Conservation (phyloP, 2,113 vertebrate species). For the Nothobranchius kuhntae region DNA sequence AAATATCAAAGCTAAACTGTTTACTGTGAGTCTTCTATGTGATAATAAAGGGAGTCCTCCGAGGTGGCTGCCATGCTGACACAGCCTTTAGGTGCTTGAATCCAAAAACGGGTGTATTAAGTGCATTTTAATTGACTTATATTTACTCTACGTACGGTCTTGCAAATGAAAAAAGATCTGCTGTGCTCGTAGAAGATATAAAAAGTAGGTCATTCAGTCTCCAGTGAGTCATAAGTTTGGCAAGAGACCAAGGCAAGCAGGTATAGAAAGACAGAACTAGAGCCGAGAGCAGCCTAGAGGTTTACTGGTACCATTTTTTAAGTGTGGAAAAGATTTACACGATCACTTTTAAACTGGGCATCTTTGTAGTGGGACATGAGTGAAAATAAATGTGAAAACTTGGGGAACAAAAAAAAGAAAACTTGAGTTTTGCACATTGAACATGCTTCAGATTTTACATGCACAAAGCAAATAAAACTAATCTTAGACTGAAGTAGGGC, state of each 20-base stretch:
- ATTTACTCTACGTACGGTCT: constrained; percentile 72
- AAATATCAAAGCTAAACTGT: constrained; percentile 59
- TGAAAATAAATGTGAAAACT: not conserved
- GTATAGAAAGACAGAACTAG: constrained; percentile 62
- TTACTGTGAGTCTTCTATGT: constrained; percentile 46
- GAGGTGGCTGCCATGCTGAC: constrained; percentile 62
- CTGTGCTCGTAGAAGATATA: constrained; percentile 74
- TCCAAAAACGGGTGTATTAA: constrained; percentile 67
- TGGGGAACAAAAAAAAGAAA: constrained; percentile 37
- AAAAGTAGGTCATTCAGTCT: constrained; percentile 82
- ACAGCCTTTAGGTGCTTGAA: constrained; percentile 64
- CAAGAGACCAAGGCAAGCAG: constrained; percentile 75
- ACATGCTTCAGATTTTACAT: not conserved
- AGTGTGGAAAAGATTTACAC: constrained; percentile 41
- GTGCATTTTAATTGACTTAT: constrained; percentile 71
- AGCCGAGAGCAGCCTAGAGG: constrained; percentile 47
- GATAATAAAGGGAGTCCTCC: constrained; percentile 64
- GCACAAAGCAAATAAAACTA: too few relatives aligned
- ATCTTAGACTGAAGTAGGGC: not conserved
- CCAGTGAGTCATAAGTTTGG: constrained; percentile 80
- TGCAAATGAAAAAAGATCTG: constrained; percentile 68
- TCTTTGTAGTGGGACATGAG: constrained; percentile 11
- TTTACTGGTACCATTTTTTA: constrained; percentile 51
- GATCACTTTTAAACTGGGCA: constrained; percentile 21
- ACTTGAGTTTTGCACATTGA: constrained; percentile 23